Percentiles rank a stretch among this genome's conserved stretches.
Evolutionary conservation across 1,140 invertebrate genomes (phyloP).

Genomic region (Oscheius sp.): DNA sequence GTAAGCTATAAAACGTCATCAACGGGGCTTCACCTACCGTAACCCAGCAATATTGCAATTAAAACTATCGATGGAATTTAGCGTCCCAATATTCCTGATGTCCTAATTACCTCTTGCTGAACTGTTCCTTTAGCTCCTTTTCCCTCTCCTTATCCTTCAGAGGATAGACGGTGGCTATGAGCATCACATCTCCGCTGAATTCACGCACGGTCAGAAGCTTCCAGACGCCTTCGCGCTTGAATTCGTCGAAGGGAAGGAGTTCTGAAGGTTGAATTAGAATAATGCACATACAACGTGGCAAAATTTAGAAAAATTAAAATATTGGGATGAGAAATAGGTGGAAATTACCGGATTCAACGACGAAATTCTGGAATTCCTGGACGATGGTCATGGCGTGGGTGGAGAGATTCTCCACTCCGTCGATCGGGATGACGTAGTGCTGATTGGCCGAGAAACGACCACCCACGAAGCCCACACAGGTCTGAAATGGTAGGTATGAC

Average conservation of each 20-base stretch:
- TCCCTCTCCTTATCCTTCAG: conserved; percentile 55
- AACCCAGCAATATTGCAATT: too few species aligned
- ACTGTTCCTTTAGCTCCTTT: conserved; percentile 36
- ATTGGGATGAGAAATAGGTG: too few species aligned
- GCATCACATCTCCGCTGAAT: conserved; percentile 74
- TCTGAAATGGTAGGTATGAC: too few species aligned
- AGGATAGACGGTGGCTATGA: conserved; percentile 76
- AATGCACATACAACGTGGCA: too few species aligned
- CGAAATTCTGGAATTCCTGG: conserved; percentile 66
- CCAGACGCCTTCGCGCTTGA: conserved; percentile 82
- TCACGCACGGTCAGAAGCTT: conserved; percentile 79
- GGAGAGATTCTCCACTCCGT: conserved; percentile 75
- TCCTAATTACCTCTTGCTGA: too few species aligned
- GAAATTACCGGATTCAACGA: conserved; percentile 63
- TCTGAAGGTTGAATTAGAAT: conserved; percentile 66
- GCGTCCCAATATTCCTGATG: too few species aligned
- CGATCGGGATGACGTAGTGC: conserved; percentile 73
- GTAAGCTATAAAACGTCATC: not conserved
- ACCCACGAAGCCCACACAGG: conserved; percentile 62
- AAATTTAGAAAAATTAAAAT: too few species aligned
- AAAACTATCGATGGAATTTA: not conserved
- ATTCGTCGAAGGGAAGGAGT: conserved; percentile 77
- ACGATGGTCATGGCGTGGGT: conserved; percentile 74
- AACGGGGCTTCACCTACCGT: too few species aligned
- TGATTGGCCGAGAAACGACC: conserved; percentile 69